A percentile compares a stretch with the other conserved stretches of the same genome.
Evolutionary conservation across 2,888 invertebrate species (phyloP).

Genomic region (Conomelus anceps): DNA sequence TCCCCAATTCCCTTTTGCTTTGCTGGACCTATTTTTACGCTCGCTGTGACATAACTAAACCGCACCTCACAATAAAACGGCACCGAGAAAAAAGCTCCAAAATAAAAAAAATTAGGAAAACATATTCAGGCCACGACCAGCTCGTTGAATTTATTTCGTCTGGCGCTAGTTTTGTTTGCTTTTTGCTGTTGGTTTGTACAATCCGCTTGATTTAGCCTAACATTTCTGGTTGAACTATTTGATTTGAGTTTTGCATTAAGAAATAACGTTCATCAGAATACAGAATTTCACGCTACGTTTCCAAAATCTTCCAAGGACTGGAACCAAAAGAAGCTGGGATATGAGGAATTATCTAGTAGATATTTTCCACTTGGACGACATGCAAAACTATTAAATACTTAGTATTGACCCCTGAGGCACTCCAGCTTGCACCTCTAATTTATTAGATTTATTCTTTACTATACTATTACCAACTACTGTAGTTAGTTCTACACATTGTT

Average conservation of each 20-base stretch:
- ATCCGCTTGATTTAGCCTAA: background rate
- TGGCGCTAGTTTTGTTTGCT: background rate
- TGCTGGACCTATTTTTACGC: background rate
- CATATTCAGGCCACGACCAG: background rate
- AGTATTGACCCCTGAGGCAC: too few species aligned
- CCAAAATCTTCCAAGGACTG: too few species aligned
- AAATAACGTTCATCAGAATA: too few species aligned
- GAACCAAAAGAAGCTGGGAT: too few species aligned
- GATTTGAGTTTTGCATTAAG: background rate
- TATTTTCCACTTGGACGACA: too few species aligned
- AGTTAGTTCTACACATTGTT: too few species aligned
- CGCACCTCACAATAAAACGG: background rate
- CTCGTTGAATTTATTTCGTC: background rate
- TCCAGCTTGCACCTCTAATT: too few species aligned
- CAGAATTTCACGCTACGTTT: too few species aligned
- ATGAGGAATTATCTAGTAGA: too few species aligned
- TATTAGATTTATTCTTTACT: too few species aligned
- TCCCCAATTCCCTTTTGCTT: background rate
- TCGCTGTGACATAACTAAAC: background rate
- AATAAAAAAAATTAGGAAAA: background rate
- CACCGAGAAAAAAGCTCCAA: background rate
- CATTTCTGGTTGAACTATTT: background rate
- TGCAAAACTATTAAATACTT: too few species aligned
- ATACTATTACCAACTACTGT: too few species aligned
- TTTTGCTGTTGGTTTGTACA: background rate